Conservation (phyloP, 2,797 vertebrate genomes). For the Micromesistius poutassou region DNA sequence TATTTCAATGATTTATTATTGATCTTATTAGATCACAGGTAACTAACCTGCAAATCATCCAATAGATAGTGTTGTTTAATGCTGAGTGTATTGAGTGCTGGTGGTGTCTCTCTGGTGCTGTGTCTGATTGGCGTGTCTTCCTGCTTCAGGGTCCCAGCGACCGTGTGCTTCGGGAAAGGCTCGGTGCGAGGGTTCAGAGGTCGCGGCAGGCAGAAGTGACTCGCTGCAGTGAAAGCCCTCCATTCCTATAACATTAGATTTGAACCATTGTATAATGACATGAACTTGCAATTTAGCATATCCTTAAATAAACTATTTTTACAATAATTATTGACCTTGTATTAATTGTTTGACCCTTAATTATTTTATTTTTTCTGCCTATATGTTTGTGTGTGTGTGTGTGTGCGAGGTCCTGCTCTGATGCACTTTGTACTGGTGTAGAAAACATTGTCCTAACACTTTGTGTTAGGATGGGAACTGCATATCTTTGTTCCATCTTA, state of each 20-base stretch:
- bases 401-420: neutral
- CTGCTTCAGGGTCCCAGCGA: constrained; percentile 73
- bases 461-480: too few species aligned
- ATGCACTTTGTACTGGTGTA: neutral
- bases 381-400: neutral
- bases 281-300: neutral
- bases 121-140: neutral
- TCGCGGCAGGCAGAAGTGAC: constrained; percentile 71
- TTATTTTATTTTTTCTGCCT: neutral
- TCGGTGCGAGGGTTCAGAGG: constrained; percentile 79
- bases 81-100: neutral
- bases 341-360: neutral
- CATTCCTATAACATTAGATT: neutral
- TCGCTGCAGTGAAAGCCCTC: neutral
- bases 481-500: neutral
- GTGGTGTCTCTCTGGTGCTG: neutral
- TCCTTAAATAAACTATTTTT: neutral
- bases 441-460: too few species aligned
- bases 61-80: neutral
- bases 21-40: neutral
- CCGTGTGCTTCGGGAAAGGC: constrained; percentile 80
- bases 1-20: neutral
- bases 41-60: neutral
- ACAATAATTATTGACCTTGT: neutral
- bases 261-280: neutral